Evolutionary conservation across 2,113 vertebrate genomes (phyloP), one percentile per base, ranked within the genome.

Genomic region (Lamprotornis superbus): DNA sequence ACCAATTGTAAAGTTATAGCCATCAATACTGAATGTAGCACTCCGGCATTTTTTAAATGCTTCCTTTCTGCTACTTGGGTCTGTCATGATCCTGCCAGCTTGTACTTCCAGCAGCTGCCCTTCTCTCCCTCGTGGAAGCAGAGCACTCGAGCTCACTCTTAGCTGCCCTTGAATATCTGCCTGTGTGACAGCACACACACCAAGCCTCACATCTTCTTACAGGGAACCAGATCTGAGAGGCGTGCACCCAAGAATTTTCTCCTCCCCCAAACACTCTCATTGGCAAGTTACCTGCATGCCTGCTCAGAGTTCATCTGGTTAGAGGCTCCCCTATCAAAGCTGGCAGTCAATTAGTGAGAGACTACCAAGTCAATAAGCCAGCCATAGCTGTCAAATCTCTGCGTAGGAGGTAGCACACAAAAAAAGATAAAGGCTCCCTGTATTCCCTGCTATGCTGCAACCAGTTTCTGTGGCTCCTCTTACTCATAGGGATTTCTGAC

Each of bases 1-100:
- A 99, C 99, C 99, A 88, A 99, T 99, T 47, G 99, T 99, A 97
- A 99, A 99, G 98, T 98, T 99, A 96, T 98, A 99, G 97, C 99
- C 99, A 85, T 99, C 99, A 70, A 99, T 99, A 98, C 98, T 99
- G 98, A 99, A 99, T 95, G 98, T 99, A 93, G 99, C 99, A 97
- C 98, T 99, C 95, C 98, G 98, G 97, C 99, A 99, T 97, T 99
- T 99, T 90, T 99, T 99, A 97, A 99, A 99, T 73, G 98, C 98
- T 93, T 99, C 98, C 97, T 99, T 99, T 97, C 97, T 98, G 94
- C 97, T 98, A 95, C 97, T 98, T 44, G 98, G 96, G 93, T 99
- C 99, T 69, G 98, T 98, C 99, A 99, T 99, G 83, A 89, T 98
- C 97, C 55, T 78, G 90, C 84, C 68, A 73, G 63, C 39, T 56